phyloP scores from a whole-genome alignment of 1,140 invertebrate species.

The Probaryconus sp. region DNA sequence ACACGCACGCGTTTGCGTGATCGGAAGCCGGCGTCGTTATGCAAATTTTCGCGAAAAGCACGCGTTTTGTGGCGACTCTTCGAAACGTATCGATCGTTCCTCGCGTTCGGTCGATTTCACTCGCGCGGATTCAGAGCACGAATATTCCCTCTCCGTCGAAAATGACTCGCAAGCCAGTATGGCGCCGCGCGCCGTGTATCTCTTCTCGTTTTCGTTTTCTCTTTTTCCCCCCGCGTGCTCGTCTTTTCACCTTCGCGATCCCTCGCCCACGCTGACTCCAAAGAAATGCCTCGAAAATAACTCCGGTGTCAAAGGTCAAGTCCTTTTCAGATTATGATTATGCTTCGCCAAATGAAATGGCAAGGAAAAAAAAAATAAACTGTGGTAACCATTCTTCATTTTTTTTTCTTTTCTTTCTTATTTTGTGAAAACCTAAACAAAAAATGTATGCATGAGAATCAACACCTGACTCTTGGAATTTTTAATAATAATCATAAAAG shows the following conservation, averaged over 20 bases:
- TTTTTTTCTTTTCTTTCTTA: neutral
- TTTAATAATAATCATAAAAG: too few species aligned
- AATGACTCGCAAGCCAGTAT: slow-evolving; percentile 67
- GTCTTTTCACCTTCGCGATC: slow-evolving; percentile 51
- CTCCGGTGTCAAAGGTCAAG: slow-evolving; percentile 34
- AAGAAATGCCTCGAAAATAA: slow-evolving; percentile 36
- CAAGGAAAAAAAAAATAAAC: too few species aligned
- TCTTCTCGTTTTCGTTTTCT: slow-evolving; percentile 54
- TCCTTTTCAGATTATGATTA: slow-evolving; percentile 51
- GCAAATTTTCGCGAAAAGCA: slow-evolving; percentile 6
- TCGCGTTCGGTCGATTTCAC: slow-evolving; percentile 46
- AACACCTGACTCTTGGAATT: too few species aligned
- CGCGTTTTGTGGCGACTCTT: neutral
- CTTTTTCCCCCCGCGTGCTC: slow-evolving; percentile 31
- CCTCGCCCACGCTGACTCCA: slow-evolving; percentile 38
- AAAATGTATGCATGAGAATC: too few species aligned
- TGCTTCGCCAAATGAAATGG: slow-evolving; percentile 1
- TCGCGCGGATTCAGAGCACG: slow-evolving; percentile 43
- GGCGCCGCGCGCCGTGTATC: slow-evolving; percentile 60
- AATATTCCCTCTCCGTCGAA: slow-evolving; percentile 43
- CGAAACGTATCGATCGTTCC: slow-evolving; percentile 37
- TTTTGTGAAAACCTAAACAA: too few species aligned
- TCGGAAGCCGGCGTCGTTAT: slow-evolving; percentile 9
- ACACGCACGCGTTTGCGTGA: slow-evolving; percentile 25
- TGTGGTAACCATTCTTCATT: neutral